Percentiles rank a stretch among this genome's conserved stretches.
Conservation (phyloP, 2,888 invertebrate species). For the Heteropelma amictum region DNA sequence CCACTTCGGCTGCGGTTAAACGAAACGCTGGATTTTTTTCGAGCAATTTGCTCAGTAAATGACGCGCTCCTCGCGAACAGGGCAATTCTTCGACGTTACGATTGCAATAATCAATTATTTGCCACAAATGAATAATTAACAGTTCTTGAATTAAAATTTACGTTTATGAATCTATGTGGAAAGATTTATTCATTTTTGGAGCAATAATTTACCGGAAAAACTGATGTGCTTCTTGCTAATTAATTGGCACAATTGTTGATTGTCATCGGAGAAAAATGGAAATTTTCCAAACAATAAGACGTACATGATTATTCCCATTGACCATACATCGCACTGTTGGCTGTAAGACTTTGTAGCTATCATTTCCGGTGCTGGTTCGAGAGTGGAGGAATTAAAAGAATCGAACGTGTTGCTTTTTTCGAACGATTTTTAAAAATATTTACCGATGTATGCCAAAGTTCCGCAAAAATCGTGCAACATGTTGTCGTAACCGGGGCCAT, state of each 20-base stretch:
- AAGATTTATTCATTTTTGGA: neutral
- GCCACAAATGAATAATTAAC: neutral
- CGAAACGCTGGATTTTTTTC: constrained; percentile 80
- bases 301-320: constrained; percentile 81
- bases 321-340: constrained; percentile 82
- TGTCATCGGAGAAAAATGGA: constrained; percentile 73
- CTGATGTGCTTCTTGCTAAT: constrained; percentile 73
- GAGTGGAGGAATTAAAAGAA: constrained; percentile 50
- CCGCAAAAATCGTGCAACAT: constrained; percentile 81
- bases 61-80: constrained; percentile 72
- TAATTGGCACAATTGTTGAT: constrained; percentile 68
- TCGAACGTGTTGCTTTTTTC: constrained; percentile 64
- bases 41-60: constrained; percentile 78
- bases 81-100: constrained; percentile 38
- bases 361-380: constrained; percentile 83
- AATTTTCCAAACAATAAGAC: constrained; percentile 76
- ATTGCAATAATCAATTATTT: neutral
- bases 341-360: constrained; percentile 79
- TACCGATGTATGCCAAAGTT: constrained; percentile 81
- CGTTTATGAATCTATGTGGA: neutral
- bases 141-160: neutral
- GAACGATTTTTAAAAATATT: neutral
- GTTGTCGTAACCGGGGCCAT: constrained; percentile 78
- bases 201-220: constrained; percentile 54
- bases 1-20: constrained; percentile 79